Base-by-base conservation (phyloP, 2,888 invertebrate genomes). In the Cheilosia grossa region DNA sequence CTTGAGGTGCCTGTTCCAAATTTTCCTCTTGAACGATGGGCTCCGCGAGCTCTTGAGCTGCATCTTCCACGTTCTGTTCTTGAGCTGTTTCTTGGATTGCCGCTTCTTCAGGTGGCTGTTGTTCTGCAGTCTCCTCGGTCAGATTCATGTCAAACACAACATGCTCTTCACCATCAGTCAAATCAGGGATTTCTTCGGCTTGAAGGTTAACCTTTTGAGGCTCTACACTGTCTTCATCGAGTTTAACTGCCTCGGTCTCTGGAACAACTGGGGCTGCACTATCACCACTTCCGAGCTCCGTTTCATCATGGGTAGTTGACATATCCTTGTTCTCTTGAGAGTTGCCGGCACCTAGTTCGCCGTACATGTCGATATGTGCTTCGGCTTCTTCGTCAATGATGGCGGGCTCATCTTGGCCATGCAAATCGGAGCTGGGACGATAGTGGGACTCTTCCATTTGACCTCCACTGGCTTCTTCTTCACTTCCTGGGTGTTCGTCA, bases 361-460 rank as follows among this genome's bases (percentile, higher is more conserved):
- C 66, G 7, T 67, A 54, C 72, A 72, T 77, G 37, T 85, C 81
- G 10, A 72, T 66, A 17, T 81, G 42, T 15, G 81, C 49, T 44
- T 85, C 83, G 0, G 80, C 75, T 66, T 85, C 85, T 51, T 85
- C 72, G 13, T 85, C 85, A 17, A 53, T 21, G 49, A 66, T 27
- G 40, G 67, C 27, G 5, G 67, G 21, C 37, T 85, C 85, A 15
- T 81, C 85, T 21, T 70, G 85, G 10, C 61, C 42, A 58, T 75
- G 54, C 2, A 64, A 2, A 44, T 69, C 75, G 10, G 85, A 85
- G 21, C 85, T 85, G 33, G 85, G 85, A 2, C 85, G 58, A 15
- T 75, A 81, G 15, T 85, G 85, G 9, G 85, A 85, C 67, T 85
- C 85, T 47, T 85, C 85, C 63, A 85, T 66, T 4, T 54, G 67